phyloP scores from a whole-genome alignment of 2,113 vertebrate genomes.

The Brevimyrus niger region DNA sequence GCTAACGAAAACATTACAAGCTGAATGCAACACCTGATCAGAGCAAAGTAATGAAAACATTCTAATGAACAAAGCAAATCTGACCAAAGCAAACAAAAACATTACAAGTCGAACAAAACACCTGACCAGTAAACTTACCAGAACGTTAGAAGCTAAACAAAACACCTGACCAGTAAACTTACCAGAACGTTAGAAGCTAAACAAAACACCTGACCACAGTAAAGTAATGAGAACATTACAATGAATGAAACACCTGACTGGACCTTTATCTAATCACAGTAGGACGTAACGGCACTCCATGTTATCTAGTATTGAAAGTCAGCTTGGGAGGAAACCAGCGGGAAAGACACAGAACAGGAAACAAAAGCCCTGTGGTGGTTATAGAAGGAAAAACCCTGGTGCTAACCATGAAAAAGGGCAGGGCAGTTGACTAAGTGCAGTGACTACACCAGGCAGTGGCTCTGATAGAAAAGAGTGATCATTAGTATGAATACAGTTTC shows the following conservation, averaged over 20 bases:
- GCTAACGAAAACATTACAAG: background rate
- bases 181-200: background rate
- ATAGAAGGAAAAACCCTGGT: background rate
- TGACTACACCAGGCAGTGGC: background rate
- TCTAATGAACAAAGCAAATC: background rate
- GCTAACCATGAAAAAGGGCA: background rate
- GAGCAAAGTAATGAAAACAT: background rate
- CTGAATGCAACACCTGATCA: background rate
- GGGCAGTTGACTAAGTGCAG: background rate
- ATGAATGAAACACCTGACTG: background rate
- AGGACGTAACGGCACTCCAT: background rate
- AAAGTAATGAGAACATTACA: background rate
- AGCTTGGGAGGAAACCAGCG: background rate
- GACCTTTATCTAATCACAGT: background rate
- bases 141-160: too few species aligned
- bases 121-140: too few species aligned
- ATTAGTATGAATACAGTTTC: background rate
- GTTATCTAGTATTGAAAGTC: background rate
- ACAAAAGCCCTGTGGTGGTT: background rate
- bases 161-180: background rate
- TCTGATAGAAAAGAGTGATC: background rate
- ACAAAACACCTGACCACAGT: background rate
- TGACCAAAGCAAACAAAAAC: background rate
- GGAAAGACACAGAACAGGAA: background rate
- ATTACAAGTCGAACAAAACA: too few species aligned